Conservation (phyloP, 2,888 invertebrate genomes). For the Nomada hirtipes region DNA sequence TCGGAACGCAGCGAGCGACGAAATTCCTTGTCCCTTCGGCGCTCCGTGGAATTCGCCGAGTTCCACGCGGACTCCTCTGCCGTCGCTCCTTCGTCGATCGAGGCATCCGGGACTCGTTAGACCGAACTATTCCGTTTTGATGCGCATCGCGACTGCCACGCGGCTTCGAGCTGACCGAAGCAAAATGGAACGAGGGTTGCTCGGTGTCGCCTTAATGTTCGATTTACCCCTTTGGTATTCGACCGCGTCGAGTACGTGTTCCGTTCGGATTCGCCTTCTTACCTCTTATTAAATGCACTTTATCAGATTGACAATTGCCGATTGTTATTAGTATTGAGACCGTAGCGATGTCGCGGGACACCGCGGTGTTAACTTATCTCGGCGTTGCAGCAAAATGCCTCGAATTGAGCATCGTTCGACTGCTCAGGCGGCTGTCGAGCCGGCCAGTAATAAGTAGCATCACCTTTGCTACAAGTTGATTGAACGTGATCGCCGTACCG, state of each 20-base stretch:
- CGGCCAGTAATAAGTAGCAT: slow-evolving; percentile 7
- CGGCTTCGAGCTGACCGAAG: slow-evolving; percentile 10
- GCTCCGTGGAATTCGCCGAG: slow-evolving; percentile 60
- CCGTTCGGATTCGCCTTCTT: background rate
- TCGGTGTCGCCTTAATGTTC: background rate
- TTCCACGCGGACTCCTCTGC: slow-evolving; percentile 23
- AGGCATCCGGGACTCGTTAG: slow-evolving; percentile 50
- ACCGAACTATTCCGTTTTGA: slow-evolving; percentile 38
- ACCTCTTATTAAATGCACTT: background rate
- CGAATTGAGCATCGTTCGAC: slow-evolving; percentile 28
- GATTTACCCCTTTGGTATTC: slow-evolving; percentile 9
- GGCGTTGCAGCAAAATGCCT: background rate
- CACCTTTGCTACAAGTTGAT: slow-evolving; percentile 35
- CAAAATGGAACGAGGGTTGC: slow-evolving; percentile 17
- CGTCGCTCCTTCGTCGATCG: slow-evolving; percentile 41
- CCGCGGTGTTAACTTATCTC: no score
- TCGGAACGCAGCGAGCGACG: slow-evolving; percentile 67
- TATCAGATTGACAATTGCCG: no score
- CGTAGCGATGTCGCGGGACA: no score
- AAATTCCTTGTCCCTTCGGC: slow-evolving; percentile 55
- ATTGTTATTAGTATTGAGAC: no score
- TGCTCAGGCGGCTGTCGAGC: slow-evolving; percentile 27
- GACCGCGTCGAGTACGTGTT: background rate
- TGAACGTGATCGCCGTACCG: slow-evolving; percentile 15
- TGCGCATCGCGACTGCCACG: slow-evolving; percentile 29